These are phyloP conservation scores for Diplazon laetatorius DNA, from an alignment of 2,888 invertebrate species.

Conservation along the genomic window DNA sequence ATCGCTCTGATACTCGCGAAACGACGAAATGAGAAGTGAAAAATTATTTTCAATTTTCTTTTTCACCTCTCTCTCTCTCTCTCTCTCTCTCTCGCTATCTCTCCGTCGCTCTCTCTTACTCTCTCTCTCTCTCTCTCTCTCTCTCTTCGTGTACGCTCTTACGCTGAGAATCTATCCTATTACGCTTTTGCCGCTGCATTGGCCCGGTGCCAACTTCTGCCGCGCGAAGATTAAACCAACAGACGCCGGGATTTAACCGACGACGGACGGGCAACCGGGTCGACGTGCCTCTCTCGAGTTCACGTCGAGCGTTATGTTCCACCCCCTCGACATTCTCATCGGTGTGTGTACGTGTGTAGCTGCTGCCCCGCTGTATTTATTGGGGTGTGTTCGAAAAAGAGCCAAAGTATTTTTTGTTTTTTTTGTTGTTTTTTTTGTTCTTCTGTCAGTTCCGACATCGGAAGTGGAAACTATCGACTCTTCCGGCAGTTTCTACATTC, in stretches of 20 bases:
- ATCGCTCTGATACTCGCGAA: constrained; percentile 42
- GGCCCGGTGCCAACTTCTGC: constrained; percentile 67
- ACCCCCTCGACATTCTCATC: background rate
- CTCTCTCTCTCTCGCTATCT: too few relatives aligned
- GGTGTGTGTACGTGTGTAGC: too few relatives aligned
- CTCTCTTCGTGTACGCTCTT: constrained; percentile 22
- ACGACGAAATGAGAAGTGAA: constrained; percentile 58
- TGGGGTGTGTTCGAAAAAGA: too few relatives aligned
- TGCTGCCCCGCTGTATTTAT: too few relatives aligned
- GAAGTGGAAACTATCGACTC: too few relatives aligned
- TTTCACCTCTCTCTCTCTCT: background rate
- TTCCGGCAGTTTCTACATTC: too few relatives aligned
- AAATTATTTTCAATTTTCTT: constrained; percentile 66
- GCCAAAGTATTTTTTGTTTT: too few relatives aligned
- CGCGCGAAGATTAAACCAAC: constrained; percentile 70
- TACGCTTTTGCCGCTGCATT: constrained; percentile 58
- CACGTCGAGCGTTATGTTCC: constrained; percentile 29
- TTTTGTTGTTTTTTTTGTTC: too few relatives aligned
- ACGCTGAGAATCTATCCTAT: constrained; percentile 37
- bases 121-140: background rate
- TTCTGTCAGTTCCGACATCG: too few relatives aligned
- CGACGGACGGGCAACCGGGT: constrained; percentile 65
- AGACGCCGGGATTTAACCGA: constrained; percentile 69
- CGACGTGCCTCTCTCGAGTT: constrained; percentile 62
- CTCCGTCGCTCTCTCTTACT: too few relatives aligned